phyloP scores from a whole-genome alignment of 1,140 invertebrate species.

The Euwallacea fornicatus region DNA sequence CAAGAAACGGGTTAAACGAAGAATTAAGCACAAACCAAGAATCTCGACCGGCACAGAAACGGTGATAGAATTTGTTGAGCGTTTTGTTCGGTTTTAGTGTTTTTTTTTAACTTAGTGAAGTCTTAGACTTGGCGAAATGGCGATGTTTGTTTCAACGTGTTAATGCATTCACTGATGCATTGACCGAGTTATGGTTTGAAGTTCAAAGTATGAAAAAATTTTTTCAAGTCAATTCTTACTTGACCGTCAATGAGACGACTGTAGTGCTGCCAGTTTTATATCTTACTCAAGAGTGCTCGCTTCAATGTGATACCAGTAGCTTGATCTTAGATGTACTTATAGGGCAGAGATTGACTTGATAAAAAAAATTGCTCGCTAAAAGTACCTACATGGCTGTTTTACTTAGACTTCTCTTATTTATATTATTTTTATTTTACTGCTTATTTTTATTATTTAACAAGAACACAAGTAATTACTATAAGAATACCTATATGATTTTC shows the following conservation, averaged over 20 bases:
- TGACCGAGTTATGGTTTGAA: no score
- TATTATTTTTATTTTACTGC: neutral
- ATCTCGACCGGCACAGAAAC: neutral
- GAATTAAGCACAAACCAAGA: neutral
- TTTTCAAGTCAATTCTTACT: no score
- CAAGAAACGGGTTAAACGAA: neutral
- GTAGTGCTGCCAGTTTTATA: no score
- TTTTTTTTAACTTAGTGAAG: constrained; percentile 6
- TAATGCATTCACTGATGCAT: no score
- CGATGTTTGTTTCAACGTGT: neutral
- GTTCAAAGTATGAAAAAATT: no score
- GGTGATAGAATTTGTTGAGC: constrained; percentile 5
- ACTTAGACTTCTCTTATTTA: no score
- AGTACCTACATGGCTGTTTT: neutral
- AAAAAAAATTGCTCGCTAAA: neutral
- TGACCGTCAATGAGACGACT: no score
- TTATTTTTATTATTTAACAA: no score
- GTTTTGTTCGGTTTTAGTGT: neutral
- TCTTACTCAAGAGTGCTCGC: no score
- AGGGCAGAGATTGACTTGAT: neutral
- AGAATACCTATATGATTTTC: no score
- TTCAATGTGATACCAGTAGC: neutral
- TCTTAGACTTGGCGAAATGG: neutral
- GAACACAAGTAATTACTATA: no score
- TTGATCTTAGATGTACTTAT: neutral